Conservation (phyloP, 2,888 invertebrate species). For the Mylabris sibirica region DNA sequence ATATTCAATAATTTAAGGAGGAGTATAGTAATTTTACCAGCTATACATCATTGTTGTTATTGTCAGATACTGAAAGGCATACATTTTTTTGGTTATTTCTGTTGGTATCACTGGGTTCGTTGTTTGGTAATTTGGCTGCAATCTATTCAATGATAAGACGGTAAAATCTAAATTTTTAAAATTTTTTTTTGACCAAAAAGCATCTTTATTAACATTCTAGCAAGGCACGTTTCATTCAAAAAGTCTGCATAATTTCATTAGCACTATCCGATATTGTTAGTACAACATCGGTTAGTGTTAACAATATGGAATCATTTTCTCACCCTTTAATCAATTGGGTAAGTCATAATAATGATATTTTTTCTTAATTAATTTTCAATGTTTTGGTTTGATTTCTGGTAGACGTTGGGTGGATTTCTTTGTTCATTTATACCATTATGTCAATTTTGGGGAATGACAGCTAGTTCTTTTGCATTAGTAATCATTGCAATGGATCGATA, state of each 20-base stretch:
- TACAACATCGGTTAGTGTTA: constrained; percentile 50
- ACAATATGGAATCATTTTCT: constrained; percentile 53
- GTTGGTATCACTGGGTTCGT: neutral
- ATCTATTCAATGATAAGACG: constrained; percentile 45
- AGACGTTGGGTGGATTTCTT: constrained; percentile 62
- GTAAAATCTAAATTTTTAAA: constrained; percentile 37
- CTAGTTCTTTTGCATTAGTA: constrained; percentile 64
- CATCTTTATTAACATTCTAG: constrained; percentile 47
- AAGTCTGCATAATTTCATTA: constrained; percentile 63
- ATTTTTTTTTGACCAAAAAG: neutral
- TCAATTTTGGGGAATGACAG: constrained; percentile 63
- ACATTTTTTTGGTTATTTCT: constrained; percentile 25
- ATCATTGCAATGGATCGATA: constrained; percentile 67
- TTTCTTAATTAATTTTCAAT: neutral
- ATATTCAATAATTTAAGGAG: neutral
- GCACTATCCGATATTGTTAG: constrained; percentile 63
- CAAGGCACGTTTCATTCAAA: constrained; percentile 64
- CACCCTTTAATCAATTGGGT: constrained; percentile 57
- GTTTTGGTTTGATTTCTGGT: constrained; percentile 20
- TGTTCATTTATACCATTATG: constrained; percentile 64
- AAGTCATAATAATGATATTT: constrained; percentile 30
- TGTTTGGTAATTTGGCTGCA: constrained; percentile 42
- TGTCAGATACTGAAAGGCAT: constrained; percentile 19
- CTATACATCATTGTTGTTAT: neutral
- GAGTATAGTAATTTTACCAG: constrained; percentile 10